These are phyloP conservation scores for Turnix velox DNA, from an alignment of 2,113 vertebrate species.

Conservation along the genomic window DNA sequence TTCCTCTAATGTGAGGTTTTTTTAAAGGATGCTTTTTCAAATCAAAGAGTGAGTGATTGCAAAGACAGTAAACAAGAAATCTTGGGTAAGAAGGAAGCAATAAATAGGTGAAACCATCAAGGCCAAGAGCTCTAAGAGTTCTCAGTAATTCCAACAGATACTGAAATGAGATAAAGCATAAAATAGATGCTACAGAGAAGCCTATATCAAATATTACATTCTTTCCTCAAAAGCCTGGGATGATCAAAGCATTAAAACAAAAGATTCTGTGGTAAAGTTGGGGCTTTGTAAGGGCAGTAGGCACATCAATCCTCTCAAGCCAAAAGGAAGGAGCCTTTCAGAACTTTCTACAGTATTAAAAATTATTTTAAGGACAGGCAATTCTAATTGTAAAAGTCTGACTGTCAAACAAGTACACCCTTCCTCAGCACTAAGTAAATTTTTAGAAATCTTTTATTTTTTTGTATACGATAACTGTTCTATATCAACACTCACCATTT, in stretches of 20 bases:
- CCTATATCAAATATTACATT: not conserved
- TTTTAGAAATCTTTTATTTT: not conserved
- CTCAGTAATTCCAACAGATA: not conserved
- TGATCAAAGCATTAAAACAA: not conserved
- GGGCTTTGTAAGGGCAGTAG: not conserved
- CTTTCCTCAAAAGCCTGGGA: not conserved
- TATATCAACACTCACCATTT: not conserved
- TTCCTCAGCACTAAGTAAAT: not conserved
- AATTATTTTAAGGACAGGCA: not conserved
- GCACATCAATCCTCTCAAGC: not conserved
- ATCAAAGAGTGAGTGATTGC: not conserved
- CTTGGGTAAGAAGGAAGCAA: not conserved
- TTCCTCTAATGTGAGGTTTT: not conserved
- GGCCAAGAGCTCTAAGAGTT: not conserved
- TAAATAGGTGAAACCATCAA: not conserved
- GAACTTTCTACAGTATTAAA: not conserved
- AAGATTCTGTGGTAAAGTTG: not conserved
- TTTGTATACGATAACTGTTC: not conserved
- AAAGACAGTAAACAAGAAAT: not conserved
- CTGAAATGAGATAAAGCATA: not conserved
- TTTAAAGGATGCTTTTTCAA: not conserved
- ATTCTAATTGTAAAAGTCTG: not conserved
- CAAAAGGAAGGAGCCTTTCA: not conserved
- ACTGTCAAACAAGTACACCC: fast-evolving
- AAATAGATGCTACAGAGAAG: not conserved